Evolutionary conservation across 2,797 vertebrate species (phyloP).

Genomic region (Coendou prehensilis): DNA sequence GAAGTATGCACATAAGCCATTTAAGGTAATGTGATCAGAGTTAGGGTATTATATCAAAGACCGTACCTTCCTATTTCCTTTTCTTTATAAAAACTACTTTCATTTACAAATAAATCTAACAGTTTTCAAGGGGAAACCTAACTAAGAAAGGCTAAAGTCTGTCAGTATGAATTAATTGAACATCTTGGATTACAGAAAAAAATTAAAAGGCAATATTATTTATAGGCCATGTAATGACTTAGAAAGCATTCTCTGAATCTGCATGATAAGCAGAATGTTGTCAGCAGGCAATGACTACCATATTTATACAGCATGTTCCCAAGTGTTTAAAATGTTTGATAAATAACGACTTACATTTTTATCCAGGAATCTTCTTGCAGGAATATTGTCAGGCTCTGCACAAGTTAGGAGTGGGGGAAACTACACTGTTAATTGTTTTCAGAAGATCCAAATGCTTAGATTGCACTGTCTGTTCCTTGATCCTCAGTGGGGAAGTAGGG

Average conservation of each 20-base stretch:
- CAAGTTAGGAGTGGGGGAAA: not conserved
- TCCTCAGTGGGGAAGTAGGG: not conserved
- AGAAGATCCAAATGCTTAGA: not conserved
- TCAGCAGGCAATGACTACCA: not conserved
- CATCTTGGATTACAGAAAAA: not conserved
- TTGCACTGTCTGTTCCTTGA: slow-evolving; percentile 21
- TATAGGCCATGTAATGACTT: not conserved
- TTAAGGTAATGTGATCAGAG: slow-evolving; percentile 53
- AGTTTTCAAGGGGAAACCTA: slow-evolving; percentile 41
- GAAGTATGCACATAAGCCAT: not conserved
- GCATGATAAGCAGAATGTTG: not conserved
- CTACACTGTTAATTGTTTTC: slow-evolving; percentile 44
- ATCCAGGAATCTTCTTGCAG: slow-evolving; percentile 57
- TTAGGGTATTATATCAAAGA: not conserved
- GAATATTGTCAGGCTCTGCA: slow-evolving; percentile 24
- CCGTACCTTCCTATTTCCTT: slow-evolving; percentile 18
- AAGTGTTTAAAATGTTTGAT: not conserved
- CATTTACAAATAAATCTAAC: slow-evolving; percentile 18
- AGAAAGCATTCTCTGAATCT: slow-evolving; percentile 12
- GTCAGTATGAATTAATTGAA: slow-evolving; percentile 10
- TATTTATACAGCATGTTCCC: not conserved
- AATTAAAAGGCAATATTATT: not conserved
- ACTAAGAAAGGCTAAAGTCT: not conserved
- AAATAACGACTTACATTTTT: slow-evolving; percentile 59
- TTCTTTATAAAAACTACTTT: slow-evolving; percentile 44